Base-by-base conservation (phyloP, 2,888 invertebrate species). In the Boloria selene region DNA sequence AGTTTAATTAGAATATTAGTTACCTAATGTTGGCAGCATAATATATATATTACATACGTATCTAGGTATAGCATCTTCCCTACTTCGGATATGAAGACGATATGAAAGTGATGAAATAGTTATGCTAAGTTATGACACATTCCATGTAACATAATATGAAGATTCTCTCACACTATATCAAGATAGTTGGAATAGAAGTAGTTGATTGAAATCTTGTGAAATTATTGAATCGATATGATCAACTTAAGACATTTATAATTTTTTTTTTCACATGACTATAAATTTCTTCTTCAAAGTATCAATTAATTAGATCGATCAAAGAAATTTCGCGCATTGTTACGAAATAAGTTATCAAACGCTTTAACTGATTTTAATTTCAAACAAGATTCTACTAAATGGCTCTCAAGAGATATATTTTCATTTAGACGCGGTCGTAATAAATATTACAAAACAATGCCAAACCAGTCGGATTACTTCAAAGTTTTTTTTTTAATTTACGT, bases 391-490 rank as follows among this genome's bases (percentile, higher is more conserved):
- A 17, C 42, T 42, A 22, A 52, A 45, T 44, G 16, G 56, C 22
- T 56, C 22, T 44, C 56, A 44, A 59, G 38, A 52, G 22, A 16
- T 38, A 52, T 61, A 44, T 64, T 67, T 61, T 47, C 22, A 64
- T 61, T 56, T 61, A 55, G 45, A 60, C 60, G 44, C 26, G 16
- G 22, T 53, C 38, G 53, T 42, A 59, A 67, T 63, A 68, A 65
- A 60, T 59, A 63, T 45, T 13, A 13, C 10, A 51, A 56, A 17
- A 31, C 31, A 18, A 62, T 56, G 66, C 51, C 62, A 58, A 52
- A 42, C 66, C 45, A 47, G 4, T 53, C 42, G 22, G 55, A 53
- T 49, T 45, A 16, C 49, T 26, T 13, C 14, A 17, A 42, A 54
- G 13, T 45, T 63, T 58, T 58, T 52, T n/a, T 51, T 63, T 61